Conservation (phyloP, 2,797 vertebrate genomes). For the Spondyliosoma cantharus region DNA sequence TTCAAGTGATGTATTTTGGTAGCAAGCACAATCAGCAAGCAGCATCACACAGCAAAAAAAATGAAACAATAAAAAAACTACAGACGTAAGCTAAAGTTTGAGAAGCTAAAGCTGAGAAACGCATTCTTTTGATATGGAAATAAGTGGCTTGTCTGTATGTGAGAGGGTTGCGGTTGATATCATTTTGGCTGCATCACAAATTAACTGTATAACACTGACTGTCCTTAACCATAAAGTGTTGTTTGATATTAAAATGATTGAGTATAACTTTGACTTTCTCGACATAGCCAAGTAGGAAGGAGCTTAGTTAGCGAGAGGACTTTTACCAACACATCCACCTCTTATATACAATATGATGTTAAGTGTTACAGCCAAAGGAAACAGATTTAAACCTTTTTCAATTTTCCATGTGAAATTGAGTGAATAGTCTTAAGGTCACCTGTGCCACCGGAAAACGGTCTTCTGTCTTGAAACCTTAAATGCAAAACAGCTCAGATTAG, state of each 20-base stretch:
- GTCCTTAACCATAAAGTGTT: not conserved
- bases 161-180: not conserved
- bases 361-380: not conserved
- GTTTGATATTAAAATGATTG: not conserved
- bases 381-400: not conserved
- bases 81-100: not conserved
- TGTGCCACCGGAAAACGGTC: no score
- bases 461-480: not conserved
- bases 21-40: conserved; percentile 4
- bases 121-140: not conserved
- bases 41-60: not conserved
- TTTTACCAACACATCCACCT: not conserved
- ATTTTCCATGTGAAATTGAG: not conserved
- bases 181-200: not conserved
- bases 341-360: not conserved
- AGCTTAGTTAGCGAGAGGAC: no score
- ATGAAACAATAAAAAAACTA: not conserved
- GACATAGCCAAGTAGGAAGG: not conserved
- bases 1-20: conserved; percentile 6
- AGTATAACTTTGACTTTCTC: not conserved
- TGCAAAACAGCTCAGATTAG: not conserved
- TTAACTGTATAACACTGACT: no score
- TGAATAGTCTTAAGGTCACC: not conserved
- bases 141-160: not conserved
- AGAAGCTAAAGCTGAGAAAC: not conserved